Base-by-base conservation (phyloP, 2,888 invertebrate species). In the Aricia artaxerxes region DNA sequence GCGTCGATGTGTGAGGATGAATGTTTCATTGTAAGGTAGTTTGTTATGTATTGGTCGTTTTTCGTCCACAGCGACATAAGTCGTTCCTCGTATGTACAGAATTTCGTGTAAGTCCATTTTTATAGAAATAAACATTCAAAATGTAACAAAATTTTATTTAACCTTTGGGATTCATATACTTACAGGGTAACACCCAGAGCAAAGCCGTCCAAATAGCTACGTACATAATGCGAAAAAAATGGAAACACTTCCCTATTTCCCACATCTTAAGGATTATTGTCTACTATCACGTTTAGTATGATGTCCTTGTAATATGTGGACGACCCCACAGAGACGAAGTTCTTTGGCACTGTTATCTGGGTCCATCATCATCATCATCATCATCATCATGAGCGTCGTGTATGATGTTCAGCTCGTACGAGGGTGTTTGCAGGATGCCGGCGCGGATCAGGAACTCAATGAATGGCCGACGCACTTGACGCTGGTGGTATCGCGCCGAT, bases 401-500 rank as follows among this genome's bases (percentile, higher is more conserved):
- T 11, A 79, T 73, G 24, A 80, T 78, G 31, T 78, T 81, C 69
- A 78, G 79, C 6, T 85, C 83, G 76, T 86, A 87, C 0, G 86
- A 83, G 0, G 85, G 78, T 16, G 88, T 85, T 61, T 85, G 87
- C 1, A 92, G 73, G 4, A 91, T 24, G 0, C 92, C 92, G 0
- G 88, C 83, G 9, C 88, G 83, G 0, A 92, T 79, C 0, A 93
- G 82, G 2, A 93, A 82, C 35, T 92, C 90, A 0, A 92, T 24
- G 2, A 93, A 78, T 0, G 93, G 93, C 0, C 89, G 85, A 0
- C 91, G 85, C 0, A 80, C 79, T 40, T 78, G 80, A 24, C 82
- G 85, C 61, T 87, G 85, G 0, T 88, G 85, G 82, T 86, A 84
- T 0, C 85, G 80, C 0, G 87, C 85, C n/a, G 91, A 88, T 0